phyloP scores from a whole-genome alignment of 2,888 invertebrate species.

The Meteorus cinctellus region DNA sequence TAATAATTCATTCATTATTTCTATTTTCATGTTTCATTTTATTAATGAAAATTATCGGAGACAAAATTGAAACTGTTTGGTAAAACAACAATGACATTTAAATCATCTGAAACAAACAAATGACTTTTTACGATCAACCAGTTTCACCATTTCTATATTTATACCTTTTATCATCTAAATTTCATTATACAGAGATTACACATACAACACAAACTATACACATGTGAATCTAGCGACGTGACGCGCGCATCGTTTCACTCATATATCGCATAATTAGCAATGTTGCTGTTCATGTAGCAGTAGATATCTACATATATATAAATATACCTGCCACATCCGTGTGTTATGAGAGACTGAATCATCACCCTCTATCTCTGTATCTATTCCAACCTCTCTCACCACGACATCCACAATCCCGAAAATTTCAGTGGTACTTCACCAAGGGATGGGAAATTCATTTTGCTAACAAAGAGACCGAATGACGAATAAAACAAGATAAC shows the following conservation, averaged over 20 bases:
- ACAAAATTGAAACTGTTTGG: too few relatives aligned
- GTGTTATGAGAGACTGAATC: not conserved
- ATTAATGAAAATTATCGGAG: too few relatives aligned
- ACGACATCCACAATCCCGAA: too few relatives aligned
- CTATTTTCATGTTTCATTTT: too few relatives aligned
- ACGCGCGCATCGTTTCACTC: conserved; percentile 41
- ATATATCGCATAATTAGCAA: conserved; percentile 50
- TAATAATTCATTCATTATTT: not conserved
- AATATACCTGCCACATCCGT: conserved; percentile 12
- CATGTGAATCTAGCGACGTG: not conserved
- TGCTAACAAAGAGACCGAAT: not conserved
- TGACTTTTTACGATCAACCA: not conserved
- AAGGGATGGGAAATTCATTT: not conserved
- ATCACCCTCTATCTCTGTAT: too few relatives aligned
- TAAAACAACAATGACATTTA: too few relatives aligned
- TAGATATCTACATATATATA: not conserved
- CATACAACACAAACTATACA: not conserved
- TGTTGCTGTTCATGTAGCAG: conserved; percentile 33
- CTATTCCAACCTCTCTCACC: too few relatives aligned
- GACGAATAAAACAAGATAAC: not conserved
- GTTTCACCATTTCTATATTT: not conserved
- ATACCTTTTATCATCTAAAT: not conserved
- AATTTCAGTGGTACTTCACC: not conserved
- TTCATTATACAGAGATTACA: not conserved
- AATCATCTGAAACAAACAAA: not conserved